Conservation (phyloP, 2,113 vertebrate species). For the Montifringilla adamsi region DNA sequence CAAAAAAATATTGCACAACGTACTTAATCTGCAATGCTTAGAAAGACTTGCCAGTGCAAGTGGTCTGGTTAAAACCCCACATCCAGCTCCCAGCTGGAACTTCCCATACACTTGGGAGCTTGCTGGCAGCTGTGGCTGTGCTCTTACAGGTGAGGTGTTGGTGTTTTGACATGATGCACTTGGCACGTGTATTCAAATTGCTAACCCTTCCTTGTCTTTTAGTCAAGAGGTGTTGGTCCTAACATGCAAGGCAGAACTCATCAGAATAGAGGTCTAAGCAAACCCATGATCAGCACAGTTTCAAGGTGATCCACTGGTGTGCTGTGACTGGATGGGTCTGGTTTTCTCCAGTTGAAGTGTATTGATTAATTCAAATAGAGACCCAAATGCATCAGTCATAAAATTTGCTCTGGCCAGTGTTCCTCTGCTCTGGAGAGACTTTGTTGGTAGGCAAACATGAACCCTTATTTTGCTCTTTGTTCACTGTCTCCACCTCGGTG, state of each 20-base stretch:
- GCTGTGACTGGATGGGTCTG: background rate
- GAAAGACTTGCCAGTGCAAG: background rate
- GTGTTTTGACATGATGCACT: fast-evolving
- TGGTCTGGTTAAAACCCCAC: background rate
- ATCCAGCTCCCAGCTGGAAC: background rate
- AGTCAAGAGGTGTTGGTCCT: background rate
- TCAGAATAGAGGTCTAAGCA: background rate
- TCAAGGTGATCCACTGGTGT: background rate
- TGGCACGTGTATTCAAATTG: background rate
- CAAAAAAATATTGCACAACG: background rate
- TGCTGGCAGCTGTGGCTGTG: background rate
- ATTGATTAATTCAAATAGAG: background rate
- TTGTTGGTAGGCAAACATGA: background rate
- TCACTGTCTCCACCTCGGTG: background rate
- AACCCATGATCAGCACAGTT: fast-evolving
- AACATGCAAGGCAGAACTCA: background rate
- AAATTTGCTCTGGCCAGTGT: background rate
- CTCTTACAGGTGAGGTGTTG: background rate
- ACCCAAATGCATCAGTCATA: background rate
- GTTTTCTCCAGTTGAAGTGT: background rate
- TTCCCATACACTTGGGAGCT: background rate
- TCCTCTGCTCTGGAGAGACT: background rate
- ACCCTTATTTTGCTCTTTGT: background rate
- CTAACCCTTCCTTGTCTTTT: background rate
- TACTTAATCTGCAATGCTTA: background rate